Evolutionary conservation across 2,113 vertebrate species (phyloP).

Genomic region (Fulmarus glacialis): DNA sequence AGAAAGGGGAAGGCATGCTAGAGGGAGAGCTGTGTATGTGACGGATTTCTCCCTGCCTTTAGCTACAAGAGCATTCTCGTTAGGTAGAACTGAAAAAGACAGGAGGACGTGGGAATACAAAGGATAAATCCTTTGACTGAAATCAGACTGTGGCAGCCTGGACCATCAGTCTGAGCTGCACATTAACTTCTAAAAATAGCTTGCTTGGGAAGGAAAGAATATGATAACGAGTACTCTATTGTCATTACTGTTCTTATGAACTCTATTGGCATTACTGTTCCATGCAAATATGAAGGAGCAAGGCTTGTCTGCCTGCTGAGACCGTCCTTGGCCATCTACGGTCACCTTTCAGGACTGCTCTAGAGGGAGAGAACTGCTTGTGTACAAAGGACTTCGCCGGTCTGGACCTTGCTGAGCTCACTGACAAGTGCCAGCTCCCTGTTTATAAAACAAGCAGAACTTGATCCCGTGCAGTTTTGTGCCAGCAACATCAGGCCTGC

Average conservation of each 20-base stretch:
- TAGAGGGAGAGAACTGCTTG: neutral
- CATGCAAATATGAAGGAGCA: neutral
- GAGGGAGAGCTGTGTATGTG: neutral
- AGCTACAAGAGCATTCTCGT: neutral
- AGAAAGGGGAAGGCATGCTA: neutral
- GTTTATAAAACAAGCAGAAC: neutral
- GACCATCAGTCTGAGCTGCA: neutral
- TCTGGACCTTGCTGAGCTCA: neutral
- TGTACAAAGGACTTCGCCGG: neutral
- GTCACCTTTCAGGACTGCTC: neutral
- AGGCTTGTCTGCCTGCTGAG: neutral
- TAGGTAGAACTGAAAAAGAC: conserved; percentile 26
- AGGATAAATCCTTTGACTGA: conserved; percentile 9
- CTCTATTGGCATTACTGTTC: neutral
- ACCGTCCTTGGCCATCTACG: neutral
- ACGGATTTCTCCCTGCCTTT: conserved; percentile 28
- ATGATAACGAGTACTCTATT: neutral
- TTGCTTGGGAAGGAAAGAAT: neutral
- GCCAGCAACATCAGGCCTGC: neutral
- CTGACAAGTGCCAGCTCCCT: neutral
- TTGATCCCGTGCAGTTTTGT: neutral
- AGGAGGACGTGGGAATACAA: neutral
- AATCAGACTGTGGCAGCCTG: neutral
- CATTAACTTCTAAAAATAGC: neutral
- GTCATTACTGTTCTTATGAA: neutral